Conservation (phyloP, 2,797 vertebrate genomes). For the Myotis daubentonii region DNA sequence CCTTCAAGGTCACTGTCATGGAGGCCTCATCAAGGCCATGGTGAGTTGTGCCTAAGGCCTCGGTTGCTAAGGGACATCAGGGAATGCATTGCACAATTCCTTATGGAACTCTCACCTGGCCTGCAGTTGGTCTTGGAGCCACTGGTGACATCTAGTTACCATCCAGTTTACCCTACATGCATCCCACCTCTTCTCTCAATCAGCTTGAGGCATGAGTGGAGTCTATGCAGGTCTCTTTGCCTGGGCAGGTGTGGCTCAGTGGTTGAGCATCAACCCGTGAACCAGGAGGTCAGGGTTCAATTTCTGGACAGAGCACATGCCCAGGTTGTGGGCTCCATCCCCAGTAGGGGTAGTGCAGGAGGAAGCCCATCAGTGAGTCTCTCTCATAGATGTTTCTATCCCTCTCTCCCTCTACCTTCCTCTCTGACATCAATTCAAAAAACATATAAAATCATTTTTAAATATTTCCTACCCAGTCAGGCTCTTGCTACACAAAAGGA, state of each 20-base stretch:
- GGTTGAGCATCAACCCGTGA: too few species aligned
- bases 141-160: not conserved
- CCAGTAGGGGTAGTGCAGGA: too few species aligned
- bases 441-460: too few species aligned
- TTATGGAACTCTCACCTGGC: not conserved
- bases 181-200: not conserved
- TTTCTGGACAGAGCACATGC: too few species aligned
- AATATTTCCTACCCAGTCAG: not conserved
- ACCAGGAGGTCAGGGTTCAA: too few species aligned
- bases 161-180: rapidly evolving
- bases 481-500: not conserved
- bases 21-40: not conserved
- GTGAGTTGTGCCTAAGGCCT: not conserved
- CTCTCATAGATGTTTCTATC: too few species aligned
- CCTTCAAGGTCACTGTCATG: rapidly evolving
- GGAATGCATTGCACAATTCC: rapidly evolving
- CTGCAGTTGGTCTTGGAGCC: not conserved
- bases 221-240: not conserved
- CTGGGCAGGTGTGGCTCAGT: too few species aligned
- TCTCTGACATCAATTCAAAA: too few species aligned
- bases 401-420: too few species aligned
- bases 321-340: too few species aligned
- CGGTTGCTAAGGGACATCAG: not conserved
- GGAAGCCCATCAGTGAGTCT: too few species aligned
- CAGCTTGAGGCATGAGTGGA: not conserved